Evolutionary conservation across 2,113 vertebrate genomes (phyloP), one percentile per base, ranked within the genome.

Genomic region (Aldabrachelys gigantea): DNA sequence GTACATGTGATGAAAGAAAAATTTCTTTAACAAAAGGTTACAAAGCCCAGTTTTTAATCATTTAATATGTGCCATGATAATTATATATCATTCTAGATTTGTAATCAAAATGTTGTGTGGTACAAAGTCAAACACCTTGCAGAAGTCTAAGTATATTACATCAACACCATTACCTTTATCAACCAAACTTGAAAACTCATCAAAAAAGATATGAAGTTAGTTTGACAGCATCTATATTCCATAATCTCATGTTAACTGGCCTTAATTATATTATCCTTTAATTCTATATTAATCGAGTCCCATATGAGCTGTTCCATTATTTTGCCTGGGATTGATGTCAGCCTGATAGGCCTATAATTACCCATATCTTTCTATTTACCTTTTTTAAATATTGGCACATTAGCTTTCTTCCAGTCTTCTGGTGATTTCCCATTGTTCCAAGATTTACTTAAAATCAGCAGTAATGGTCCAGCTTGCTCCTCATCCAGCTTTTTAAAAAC

Each of bases 11-110:
- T 92, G 83, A 79, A 94, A 90, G 10, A 94, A 89, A 96, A 91
- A 93, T 86, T 27, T 89, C 94, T 96, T 96, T 97, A 96, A 97
- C 91, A 95, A 95, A 96, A 97, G 93, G 35, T 69, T 38, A 69
- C 4, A 69, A 16, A 38, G 4, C 16, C 65, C 65, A 69, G 65
- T 69, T 69, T 69, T 69, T 22, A 69, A 69, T 38, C 35, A 69
- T 38, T 38, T 38, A 21, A 69, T 69, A 38, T 38, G 9, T 69
- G 65, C 35, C 14, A 38, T 38, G 31, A 14, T 65, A 65, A n/a
- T 65, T 35, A 17, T 65, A n/a, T 31, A 35, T 35, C 13, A 3
- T 65, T 65, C 14, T 35, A 65, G 62, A n/a, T 65, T 62, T 65
- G 31, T 65, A 65, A 65, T 65, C 31, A 65, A 35, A 35, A 35